Conservation (phyloP, 2,113 vertebrate species). For the Elaphurus davidianus region DNA sequence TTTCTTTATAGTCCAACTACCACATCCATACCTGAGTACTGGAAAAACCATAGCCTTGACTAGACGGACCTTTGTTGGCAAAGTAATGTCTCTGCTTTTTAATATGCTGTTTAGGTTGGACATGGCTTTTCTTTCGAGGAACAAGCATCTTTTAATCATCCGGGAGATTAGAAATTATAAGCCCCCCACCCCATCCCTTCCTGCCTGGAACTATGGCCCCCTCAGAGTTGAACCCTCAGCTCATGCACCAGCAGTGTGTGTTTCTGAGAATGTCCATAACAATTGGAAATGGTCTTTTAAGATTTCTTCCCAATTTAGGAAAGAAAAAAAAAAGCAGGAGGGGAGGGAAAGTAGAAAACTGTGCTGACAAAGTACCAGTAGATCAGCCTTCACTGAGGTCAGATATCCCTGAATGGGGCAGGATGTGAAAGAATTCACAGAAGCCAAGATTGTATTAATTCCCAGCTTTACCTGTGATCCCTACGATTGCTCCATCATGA, state of each 20-base stretch:
- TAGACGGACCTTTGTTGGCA: not conserved
- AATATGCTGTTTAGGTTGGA: not conserved
- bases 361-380: not conserved
- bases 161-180: not conserved
- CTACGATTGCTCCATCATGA: not conserved
- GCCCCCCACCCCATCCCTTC: not conserved
- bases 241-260: no score
- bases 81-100: not conserved
- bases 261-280: not conserved
- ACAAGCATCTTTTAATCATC: not conserved
- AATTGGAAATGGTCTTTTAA: not conserved
- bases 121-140: not conserved
- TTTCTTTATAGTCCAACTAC: not conserved
- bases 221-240: rapidly evolving
- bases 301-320: not conserved
- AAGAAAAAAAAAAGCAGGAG: not conserved
- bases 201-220: not conserved
- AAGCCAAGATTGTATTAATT: not conserved
- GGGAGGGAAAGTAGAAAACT: not conserved
- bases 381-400: no score
- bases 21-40: not conserved
- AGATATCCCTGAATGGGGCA: not conserved
- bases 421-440: not conserved
- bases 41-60: not conserved
- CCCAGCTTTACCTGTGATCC: not conserved